Conservation (phyloP, 2,797 vertebrate genomes). For the Cryptoprocta ferox region DNA sequence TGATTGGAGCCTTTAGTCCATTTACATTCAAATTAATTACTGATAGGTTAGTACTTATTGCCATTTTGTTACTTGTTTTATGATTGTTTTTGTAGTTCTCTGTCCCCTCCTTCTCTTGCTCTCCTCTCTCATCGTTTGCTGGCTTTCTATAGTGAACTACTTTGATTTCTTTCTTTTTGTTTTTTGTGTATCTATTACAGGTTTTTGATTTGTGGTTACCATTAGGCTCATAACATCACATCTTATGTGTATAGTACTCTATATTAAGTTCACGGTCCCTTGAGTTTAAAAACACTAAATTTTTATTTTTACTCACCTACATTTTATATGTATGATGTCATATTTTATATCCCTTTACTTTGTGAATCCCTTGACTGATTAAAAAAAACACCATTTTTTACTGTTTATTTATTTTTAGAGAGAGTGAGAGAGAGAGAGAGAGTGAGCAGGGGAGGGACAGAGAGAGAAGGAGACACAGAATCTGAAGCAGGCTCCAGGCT, state of each 20-base stretch:
- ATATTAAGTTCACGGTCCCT: not conserved
- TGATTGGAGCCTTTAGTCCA: not conserved
- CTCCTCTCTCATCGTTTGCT: not conserved
- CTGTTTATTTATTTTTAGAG: too few species aligned
- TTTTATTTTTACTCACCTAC: not conserved
- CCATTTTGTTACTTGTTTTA: not conserved
- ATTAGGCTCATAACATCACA: not conserved
- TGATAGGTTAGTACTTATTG: not conserved
- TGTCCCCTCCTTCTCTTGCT: not conserved
- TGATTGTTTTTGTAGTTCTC: not conserved
- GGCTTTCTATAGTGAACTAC: not conserved
- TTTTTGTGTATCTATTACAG: not conserved
- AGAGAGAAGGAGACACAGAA: too few species aligned
- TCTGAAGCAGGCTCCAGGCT: too few species aligned
- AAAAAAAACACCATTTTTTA: too few species aligned
- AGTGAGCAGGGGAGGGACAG: too few species aligned
- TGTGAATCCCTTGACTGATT: too few species aligned
- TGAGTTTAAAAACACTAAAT: not conserved
- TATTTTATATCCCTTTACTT: not conserved
- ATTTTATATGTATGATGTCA: not conserved
- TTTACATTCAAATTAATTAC: not conserved
- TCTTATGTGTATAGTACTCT: not conserved
- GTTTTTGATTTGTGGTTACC: not conserved
- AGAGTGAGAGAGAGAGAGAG: too few species aligned
- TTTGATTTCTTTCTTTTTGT: not conserved